Base-by-base conservation (phyloP, 2,113 vertebrate genomes). In the Apodemus sylvaticus region DNA sequence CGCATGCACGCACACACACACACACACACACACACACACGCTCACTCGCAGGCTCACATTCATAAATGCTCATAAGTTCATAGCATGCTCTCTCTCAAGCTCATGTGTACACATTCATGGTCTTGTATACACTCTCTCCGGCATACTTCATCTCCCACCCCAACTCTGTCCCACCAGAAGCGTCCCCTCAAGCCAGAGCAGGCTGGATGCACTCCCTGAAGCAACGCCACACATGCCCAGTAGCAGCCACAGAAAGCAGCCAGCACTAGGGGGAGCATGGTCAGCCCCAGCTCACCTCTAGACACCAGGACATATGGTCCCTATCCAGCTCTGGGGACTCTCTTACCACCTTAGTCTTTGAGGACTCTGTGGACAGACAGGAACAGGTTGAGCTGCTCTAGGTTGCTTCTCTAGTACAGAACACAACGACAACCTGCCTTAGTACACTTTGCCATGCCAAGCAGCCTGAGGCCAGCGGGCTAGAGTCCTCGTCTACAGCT, bases 401-500 rank as follows among this genome's bases (percentile, higher is more conserved):
- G 78, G 79, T 60, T 55, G 45, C 20, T 58, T 10, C 2, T 12
- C 70, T 70, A n/a, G 62, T 34, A 3, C 1, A 19, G 70, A 77
- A 14, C 9, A 0, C 0, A 8, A 4, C 39, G 36, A 26, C 0
- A 8, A 14, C 29, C 16, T 31, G n/a, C 58, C 42, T 86, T 26
- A 14, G 45, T 13, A 36, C 42, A 7, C 45, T 87, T 36, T n/a
- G 66, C 36, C 36, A n/a, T 55, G 66, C 66, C 29, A n/a, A 36
- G 36, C 42, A 36, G 64, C 42, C 29, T 68, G 62, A 36, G 5
- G 42, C 17, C 19, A 36, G 48, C 42, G 8, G 60, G 36, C 76
- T 20, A 5, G 8, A 22, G 81, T 19, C 39, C 66, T 1, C 0
- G 1, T 4, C 4, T 62, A 31, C 12, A 19, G 86, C 2, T 4